A percentile compares a stretch with the other conserved stretches of the same genome.
These are phyloP conservation scores for Xiphophorus birchmanni DNA, from an alignment of 2,797 vertebrate genomes.

Conservation along the genomic window DNA sequence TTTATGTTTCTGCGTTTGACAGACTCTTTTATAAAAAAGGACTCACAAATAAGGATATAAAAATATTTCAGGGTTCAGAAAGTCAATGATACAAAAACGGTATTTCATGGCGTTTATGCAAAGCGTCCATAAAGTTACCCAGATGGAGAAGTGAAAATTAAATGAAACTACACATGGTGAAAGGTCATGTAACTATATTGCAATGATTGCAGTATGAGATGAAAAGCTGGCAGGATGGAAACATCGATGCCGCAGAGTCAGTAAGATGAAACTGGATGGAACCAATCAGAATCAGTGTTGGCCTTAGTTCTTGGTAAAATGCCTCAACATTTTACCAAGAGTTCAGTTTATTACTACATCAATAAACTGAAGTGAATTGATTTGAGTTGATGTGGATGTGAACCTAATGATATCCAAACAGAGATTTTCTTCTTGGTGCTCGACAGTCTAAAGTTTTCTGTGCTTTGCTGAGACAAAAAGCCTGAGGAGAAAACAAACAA, in stretches of 20 bases:
- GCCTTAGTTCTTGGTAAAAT: too few species aligned
- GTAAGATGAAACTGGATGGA: not conserved
- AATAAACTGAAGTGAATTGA: not conserved
- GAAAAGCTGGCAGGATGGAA: not conserved
- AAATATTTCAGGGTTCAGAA: not conserved
- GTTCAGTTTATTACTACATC: not conserved
- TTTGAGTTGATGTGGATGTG: not conserved
- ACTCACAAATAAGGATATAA: not conserved
- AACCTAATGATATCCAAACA: not conserved
- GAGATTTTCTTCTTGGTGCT: not conserved
- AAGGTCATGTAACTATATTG: not conserved
- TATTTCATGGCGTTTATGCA: not conserved
- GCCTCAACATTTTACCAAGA: too few species aligned
- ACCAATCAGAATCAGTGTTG: not conserved
- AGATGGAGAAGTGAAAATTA: not conserved
- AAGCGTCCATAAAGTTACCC: not conserved
- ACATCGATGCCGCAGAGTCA: not conserved
- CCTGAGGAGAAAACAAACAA: conserved; percentile 1
- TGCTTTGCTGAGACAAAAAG: not conserved
- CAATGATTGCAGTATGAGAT: not conserved
- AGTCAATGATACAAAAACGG: not conserved
- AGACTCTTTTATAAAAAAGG: not conserved
- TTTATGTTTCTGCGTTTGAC: not conserved
- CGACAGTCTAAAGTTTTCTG: not conserved
- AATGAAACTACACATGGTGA: not conserved